phyloP scores from a whole-genome alignment of 2,888 invertebrate genomes.

The Sphecodes monilicornis region DNA sequence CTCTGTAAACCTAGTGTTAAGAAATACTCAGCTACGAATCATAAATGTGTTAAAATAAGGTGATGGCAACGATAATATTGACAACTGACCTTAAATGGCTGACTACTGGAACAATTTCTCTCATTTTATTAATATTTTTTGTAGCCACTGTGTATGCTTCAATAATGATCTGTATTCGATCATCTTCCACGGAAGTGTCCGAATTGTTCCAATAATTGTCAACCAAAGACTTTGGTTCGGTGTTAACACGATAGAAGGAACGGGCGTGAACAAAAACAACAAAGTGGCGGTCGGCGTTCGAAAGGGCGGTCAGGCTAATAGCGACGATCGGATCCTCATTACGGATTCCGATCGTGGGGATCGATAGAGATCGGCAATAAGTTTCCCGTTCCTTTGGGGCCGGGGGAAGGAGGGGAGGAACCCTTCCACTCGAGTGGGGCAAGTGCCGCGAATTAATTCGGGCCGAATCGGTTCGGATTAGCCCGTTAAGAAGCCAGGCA shows the following conservation, averaged over 20 bases:
- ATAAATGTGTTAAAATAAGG: no score
- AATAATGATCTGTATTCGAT: no score
- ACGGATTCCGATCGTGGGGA: slow-evolving; percentile 65
- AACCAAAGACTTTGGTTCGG: neutral
- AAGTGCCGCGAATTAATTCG: slow-evolving; percentile 51
- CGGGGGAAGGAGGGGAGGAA: neutral
- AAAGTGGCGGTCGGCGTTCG: slow-evolving; percentile 26
- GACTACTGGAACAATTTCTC: no score
- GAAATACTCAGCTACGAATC: no score
- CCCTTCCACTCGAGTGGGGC: slow-evolving; percentile 24
- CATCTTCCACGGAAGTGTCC: neutral
- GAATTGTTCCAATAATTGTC: neutral
- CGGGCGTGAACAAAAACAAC: slow-evolving; percentile 16
- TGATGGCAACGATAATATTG: no score
- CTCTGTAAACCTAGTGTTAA: no score
- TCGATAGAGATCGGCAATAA: slow-evolving; percentile 68
- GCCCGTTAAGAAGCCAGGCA: slow-evolving; percentile 28
- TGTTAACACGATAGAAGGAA: neutral
- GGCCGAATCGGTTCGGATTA: slow-evolving; percentile 43
- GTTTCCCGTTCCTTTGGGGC: slow-evolving; percentile 28
- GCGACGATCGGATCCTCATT: slow-evolving; percentile 65
- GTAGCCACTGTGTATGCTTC: no score
- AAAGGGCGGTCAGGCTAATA: slow-evolving; percentile 59
- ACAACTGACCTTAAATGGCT: no score
- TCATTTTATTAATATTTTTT: no score